Conservation (phyloP, 2,888 invertebrate species). For the Heliconius cydno region DNA sequence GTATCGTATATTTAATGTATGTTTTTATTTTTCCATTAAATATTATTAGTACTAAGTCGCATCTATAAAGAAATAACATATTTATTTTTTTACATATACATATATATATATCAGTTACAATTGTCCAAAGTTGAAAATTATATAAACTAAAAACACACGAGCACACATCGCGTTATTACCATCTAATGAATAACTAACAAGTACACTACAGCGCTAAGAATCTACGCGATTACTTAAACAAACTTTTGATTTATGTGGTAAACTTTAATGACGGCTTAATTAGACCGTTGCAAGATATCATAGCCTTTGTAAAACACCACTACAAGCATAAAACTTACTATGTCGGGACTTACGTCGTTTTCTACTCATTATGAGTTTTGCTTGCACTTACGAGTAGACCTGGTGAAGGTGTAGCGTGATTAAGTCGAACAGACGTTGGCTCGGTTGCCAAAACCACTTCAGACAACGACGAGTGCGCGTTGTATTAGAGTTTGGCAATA, state of each 20-base stretch:
- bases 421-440: constrained; percentile 71
- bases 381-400: constrained; percentile 59
- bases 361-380: constrained; percentile 75
- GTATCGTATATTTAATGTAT: not conserved
- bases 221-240: constrained; percentile 27
- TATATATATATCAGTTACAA: not conserved
- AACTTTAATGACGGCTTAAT: constrained; percentile 34
- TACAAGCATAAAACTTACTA: constrained; percentile 58
- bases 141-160: not conserved
- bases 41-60: not conserved
- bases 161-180: not conserved
- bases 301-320: constrained; percentile 33
- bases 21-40: not conserved
- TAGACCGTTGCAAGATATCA: constrained; percentile 56
- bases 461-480: constrained; percentile 61
- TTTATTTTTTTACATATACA: not conserved
- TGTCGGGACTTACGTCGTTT: constrained; percentile 66
- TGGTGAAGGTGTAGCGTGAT: constrained; percentile 74
- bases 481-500: constrained; percentile 69
- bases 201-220: constrained; percentile 22
- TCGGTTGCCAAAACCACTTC: constrained; percentile 76
- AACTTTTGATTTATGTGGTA: constrained; percentile 30
- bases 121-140: not conserved
- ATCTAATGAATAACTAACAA: constrained; percentile 7
- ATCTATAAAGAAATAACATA: not conserved